These are phyloP conservation scores for Halocynthia roretzi DNA, from an alignment of 23 tunicate genomes.

Conservation along the genomic window DNA sequence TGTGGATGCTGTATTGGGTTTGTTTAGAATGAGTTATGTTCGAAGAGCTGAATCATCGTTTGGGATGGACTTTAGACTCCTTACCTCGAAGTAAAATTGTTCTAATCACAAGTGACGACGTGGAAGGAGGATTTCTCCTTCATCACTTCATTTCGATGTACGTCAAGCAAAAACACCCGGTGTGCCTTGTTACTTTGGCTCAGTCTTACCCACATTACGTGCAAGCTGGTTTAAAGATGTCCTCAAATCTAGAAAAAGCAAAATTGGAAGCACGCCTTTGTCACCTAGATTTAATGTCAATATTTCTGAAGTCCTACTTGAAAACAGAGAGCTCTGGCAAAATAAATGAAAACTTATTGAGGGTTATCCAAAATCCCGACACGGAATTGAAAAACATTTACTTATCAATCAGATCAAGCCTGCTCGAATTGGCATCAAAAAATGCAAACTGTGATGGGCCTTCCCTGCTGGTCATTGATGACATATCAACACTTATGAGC, in stretches of 20 bases:
- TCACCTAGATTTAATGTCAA: constrained; percentile 19
- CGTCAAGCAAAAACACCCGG: constrained; percentile 36
- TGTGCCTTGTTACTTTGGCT: constrained; percentile 33
- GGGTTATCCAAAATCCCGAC: neutral
- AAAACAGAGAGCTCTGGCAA: neutral
- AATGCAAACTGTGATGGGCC: neutral
- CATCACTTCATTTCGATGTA: constrained; percentile 60
- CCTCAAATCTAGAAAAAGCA: constrained; percentile 31
- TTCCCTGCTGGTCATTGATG: constrained; percentile 42
- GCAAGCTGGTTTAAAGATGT: constrained; percentile 52
- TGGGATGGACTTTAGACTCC: constrained; percentile 37
- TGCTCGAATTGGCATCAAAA: neutral
- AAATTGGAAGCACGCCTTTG: constrained; percentile 10
- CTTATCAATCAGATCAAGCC: neutral
- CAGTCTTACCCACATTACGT: constrained; percentile 62
- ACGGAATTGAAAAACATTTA: neutral
- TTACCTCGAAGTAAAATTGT: constrained; percentile 34
- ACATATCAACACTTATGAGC: constrained; percentile 29
- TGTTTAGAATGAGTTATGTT: constrained; percentile 27
- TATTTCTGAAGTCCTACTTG: neutral
- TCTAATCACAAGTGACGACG: constrained; percentile 25
- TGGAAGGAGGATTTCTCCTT: constrained; percentile 49
- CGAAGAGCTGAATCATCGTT: constrained; percentile 49
- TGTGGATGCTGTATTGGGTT: too few species aligned
- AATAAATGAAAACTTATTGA: neutral